Base-by-base conservation (phyloP, 2,888 invertebrate genomes). In the Xylocampa areola region DNA sequence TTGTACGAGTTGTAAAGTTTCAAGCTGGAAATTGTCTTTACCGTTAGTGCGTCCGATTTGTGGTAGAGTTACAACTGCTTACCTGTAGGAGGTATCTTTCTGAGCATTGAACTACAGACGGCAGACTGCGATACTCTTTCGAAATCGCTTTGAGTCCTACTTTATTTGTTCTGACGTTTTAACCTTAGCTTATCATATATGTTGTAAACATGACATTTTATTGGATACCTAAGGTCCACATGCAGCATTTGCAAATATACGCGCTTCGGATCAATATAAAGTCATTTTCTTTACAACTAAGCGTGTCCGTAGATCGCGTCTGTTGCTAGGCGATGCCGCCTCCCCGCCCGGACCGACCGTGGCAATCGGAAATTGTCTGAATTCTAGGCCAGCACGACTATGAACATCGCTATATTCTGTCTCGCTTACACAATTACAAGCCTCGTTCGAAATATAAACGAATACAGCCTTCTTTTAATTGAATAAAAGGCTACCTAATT, bases 321-420 rank as follows among this genome's bases (percentile, higher is more conserved):
- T 77, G 76, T 77, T 77, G 76, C 77, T 76, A 78, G 70, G 78
- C 62, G 64, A 68, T 58, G 59, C 66, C 47, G 62, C 66, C 63
- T 58, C 73, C 45, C 68, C 69, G 61, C 68, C 69, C 68, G 47
- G 40, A 44, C 67, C 74, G 79, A 69, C 82, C 82, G 79, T 81
- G 84, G 82, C 87, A 84, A 87, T 90, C 91, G 91, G 92, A 92
- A 92, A 91, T 92, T 87, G 87, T 85, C 86, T 86, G 85, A 89
- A 92, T 92, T 91, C 91, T 92, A 90, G 90, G 89, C 86, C 91
- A 89, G 61, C 72, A 70, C 72, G 73, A 74, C 79, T 72, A 69
- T 69, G 79, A 79, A 67, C 83, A 84, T 80, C 80, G 76, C 74
- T 66, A 66, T 75, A 62, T 74, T 80, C 79, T 72, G 71, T 88